phyloP scores from a whole-genome alignment of 2,888 invertebrate species.

The Pseudococcus viburni region DNA sequence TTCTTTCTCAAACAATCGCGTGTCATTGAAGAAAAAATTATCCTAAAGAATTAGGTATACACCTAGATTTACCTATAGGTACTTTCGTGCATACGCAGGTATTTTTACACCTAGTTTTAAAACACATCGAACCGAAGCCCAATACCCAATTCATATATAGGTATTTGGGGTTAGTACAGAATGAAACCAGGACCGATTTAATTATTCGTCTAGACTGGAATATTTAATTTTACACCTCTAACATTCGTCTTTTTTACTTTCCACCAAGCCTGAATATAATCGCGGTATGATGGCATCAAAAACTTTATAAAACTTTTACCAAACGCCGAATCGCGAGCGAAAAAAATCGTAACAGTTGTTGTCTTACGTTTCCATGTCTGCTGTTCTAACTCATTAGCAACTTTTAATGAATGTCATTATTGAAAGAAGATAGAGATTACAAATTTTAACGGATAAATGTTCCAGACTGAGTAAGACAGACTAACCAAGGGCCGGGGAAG shows the following conservation, averaged over 20 bases:
- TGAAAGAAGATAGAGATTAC: constrained; percentile 51
- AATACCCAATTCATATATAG: neutral
- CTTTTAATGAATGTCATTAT: constrained; percentile 67
- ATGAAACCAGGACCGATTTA: neutral
- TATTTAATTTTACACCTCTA: constrained; percentile 31
- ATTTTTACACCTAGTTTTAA: neutral
- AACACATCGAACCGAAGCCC: too few species aligned
- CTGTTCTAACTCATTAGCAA: constrained; percentile 65
- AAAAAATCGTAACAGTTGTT: constrained; percentile 44
- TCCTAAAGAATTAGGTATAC: too few species aligned
- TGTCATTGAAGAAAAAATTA: too few species aligned
- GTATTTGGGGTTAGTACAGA: neutral
- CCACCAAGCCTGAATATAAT: constrained; percentile 46
- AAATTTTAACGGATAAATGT: constrained; percentile 24
- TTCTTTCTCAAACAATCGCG: neutral
- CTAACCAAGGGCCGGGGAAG: constrained; percentile 39
- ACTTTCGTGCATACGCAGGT: too few species aligned
- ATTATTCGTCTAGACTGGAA: constrained; percentile 36
- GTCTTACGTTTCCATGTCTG: constrained; percentile 60
- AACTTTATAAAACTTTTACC: constrained; percentile 47
- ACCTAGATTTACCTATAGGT: too few species aligned
- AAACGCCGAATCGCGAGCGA: neutral
- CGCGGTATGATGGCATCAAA: constrained; percentile 32
- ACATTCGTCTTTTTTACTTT: constrained; percentile 13
- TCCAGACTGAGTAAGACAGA: neutral